Evolutionary conservation across 2,888 invertebrate species (phyloP).

Genomic region (Heliconius ismenius): DNA sequence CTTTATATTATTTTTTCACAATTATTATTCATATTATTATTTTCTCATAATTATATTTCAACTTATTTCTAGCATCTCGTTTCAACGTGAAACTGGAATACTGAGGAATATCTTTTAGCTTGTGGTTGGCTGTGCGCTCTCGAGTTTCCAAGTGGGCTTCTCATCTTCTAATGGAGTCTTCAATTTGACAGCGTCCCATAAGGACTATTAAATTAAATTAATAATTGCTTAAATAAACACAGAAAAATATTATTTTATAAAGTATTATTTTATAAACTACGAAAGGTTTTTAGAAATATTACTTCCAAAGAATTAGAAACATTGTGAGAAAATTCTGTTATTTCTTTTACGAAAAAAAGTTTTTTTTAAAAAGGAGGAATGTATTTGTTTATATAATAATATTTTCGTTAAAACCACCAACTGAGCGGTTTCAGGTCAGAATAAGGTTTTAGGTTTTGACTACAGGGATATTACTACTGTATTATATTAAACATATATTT

Average conservation of each 20-base stretch:
- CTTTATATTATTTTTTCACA: neutral
- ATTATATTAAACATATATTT: too few relatives aligned
- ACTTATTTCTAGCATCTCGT: constrained; percentile 3
- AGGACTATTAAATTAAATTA: neutral
- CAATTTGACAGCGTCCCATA: constrained; percentile 5
- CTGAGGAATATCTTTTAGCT: constrained; percentile 1
- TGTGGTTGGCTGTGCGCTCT: neutral
- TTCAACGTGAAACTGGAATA: constrained; percentile 1
- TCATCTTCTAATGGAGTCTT: constrained; percentile 22
- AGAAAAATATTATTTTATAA: neutral
- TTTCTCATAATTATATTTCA: neutral
- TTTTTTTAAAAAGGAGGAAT: too few relatives aligned
- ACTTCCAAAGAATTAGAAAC: neutral
- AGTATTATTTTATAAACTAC: neutral
- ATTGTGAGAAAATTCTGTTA: neutral
- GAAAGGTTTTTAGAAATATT: neutral
- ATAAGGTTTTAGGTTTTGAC: too few relatives aligned
- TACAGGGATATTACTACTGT: too few relatives aligned
- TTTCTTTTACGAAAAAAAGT: neutral
- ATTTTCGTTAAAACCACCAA: too few relatives aligned
- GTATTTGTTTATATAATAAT: too few relatives aligned
- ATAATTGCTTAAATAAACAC: neutral
- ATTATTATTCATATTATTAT: neutral
- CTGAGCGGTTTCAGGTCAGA: too few relatives aligned
- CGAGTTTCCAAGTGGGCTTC: constrained; percentile 10